Conservation (phyloP, 1,140 invertebrate species). For the Caligus rogercresseyi region DNA sequence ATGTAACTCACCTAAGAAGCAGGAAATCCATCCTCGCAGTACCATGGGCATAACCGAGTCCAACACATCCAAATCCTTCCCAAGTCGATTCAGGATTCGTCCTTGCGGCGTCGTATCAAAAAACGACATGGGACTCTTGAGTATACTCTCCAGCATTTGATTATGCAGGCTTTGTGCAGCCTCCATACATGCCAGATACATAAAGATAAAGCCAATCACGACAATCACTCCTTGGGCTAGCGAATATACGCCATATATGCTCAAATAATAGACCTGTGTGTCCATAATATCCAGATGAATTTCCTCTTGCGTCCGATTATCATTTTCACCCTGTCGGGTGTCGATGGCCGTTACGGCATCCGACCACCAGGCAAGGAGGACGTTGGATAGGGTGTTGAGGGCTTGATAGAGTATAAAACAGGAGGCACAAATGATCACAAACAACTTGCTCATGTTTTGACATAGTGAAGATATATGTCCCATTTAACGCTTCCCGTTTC, state of each 20-base stretch:
- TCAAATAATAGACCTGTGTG: conserved; percentile 56
- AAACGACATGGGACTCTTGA: conserved; percentile 51
- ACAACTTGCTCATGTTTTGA: conserved; percentile 23
- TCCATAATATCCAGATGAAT: conserved; percentile 38
- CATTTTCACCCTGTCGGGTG: background rate
- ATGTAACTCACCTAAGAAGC: conserved; percentile 33
- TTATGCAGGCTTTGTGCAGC: conserved; percentile 45
- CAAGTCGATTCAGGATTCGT: conserved; percentile 63
- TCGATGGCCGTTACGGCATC: background rate
- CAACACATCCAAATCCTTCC: conserved; percentile 60
- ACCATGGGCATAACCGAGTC: conserved; percentile 52
- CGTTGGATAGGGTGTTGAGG: background rate
- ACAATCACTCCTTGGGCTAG: conserved; percentile 56
- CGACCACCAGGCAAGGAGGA: background rate
- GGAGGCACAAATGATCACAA: conserved; percentile 22
- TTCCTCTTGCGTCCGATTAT: conserved; percentile 27
- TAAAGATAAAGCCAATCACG: conserved; percentile 28
- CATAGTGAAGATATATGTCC: conserved; percentile 29
- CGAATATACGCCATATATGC: conserved; percentile 69
- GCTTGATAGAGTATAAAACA: conserved; percentile 24
- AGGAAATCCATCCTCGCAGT: conserved; percentile 36
- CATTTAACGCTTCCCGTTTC: conserved; percentile 67
- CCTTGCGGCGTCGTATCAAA: conserved; percentile 72
- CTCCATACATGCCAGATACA: conserved; percentile 38
- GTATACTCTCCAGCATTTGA: conserved; percentile 42